Evolutionary conservation across 1,140 invertebrate species (phyloP).

Genomic region (Euwallacea similis): DNA sequence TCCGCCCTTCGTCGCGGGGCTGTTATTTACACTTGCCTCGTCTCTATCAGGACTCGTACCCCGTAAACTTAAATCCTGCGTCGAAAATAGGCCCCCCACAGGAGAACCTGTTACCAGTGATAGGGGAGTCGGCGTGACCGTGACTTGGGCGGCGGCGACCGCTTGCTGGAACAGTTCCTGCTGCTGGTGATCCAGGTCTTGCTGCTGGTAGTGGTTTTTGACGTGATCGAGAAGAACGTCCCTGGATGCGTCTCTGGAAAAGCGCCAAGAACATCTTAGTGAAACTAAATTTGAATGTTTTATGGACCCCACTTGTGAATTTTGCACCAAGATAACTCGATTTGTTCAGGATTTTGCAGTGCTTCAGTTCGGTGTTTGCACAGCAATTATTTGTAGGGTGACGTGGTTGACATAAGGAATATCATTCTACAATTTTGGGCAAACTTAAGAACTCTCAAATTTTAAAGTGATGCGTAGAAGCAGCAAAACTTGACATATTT

Average conservation of each 20-base stretch:
- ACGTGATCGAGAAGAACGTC: constrained; percentile 69
- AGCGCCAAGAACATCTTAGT: not conserved
- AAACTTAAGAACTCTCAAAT: too few species aligned
- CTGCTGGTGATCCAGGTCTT: constrained; percentile 32
- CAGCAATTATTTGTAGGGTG: too few species aligned
- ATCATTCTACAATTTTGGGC: too few species aligned
- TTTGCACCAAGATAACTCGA: too few species aligned
- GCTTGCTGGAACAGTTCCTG: constrained; percentile 36
- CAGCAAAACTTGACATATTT: too few species aligned
- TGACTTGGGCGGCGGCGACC: constrained; percentile 22
- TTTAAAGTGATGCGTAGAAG: too few species aligned
- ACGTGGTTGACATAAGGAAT: too few species aligned
- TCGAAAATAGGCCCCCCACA: constrained; percentile 11
- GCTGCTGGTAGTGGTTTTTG: constrained; percentile 61
- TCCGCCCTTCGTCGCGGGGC: constrained; percentile 40
- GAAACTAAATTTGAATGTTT: too few species aligned
- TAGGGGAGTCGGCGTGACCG: constrained; percentile 11
- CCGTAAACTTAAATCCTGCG: constrained; percentile 44
- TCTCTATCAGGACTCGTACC: constrained; percentile 49
- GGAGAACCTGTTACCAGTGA: constrained; percentile 3
- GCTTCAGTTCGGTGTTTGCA: too few species aligned
- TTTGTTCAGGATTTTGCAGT: too few species aligned
- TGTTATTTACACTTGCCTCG: constrained; percentile 55
- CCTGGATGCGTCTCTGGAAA: constrained; percentile 64
- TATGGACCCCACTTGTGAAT: too few species aligned